Conservation (phyloP, 92 coral and sea anemone species). For the Paragorgia papillata region DNA sequence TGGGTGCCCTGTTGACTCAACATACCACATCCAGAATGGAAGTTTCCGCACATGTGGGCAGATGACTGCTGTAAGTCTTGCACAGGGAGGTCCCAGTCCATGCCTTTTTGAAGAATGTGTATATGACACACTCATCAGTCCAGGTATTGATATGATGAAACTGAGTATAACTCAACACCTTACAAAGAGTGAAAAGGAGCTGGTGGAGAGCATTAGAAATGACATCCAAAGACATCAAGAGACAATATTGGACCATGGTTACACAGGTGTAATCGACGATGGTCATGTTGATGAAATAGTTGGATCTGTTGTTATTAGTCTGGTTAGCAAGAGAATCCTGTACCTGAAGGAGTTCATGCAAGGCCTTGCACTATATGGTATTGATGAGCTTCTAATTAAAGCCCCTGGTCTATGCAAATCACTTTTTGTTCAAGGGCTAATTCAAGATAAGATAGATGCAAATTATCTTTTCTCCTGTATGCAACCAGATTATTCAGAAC, state of each 20-base stretch:
- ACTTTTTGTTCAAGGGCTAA: slow-evolving; percentile 54
- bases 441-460: slow-evolving; percentile 59
- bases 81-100: slow-evolving; percentile 54
- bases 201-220: slow-evolving; percentile 11
- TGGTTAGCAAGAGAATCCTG: slow-evolving; percentile 20
- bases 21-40: slow-evolving; percentile 54
- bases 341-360: slow-evolving; percentile 37
- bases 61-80: slow-evolving; percentile 42
- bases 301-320: slow-evolving; percentile 24
- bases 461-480: slow-evolving; percentile 55
- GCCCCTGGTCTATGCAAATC: slow-evolving; percentile 28
- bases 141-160: slow-evolving; percentile 48
- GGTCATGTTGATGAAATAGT: slow-evolving; percentile 43
- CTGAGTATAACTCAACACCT: slow-evolving; percentile 15
- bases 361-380: slow-evolving; percentile 45
- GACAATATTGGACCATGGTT: slow-evolving; percentile 49
- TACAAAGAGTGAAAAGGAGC: slow-evolving; percentile 37
- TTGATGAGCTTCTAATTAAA: slow-evolving; percentile 8
- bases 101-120: slow-evolving; percentile 52
- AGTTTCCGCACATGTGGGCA: slow-evolving; percentile 47
- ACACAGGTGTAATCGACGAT: slow-evolving; percentile 44
- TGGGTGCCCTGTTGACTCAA: slow-evolving; percentile 55
- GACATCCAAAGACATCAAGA: slow-evolving; percentile 34
- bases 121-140: slow-evolving; percentile 34
- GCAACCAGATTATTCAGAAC: slow-evolving; percentile 52